phyloP scores from a whole-genome alignment of 2,797 vertebrate genomes.

The Setipinna tenuifilis region DNA sequence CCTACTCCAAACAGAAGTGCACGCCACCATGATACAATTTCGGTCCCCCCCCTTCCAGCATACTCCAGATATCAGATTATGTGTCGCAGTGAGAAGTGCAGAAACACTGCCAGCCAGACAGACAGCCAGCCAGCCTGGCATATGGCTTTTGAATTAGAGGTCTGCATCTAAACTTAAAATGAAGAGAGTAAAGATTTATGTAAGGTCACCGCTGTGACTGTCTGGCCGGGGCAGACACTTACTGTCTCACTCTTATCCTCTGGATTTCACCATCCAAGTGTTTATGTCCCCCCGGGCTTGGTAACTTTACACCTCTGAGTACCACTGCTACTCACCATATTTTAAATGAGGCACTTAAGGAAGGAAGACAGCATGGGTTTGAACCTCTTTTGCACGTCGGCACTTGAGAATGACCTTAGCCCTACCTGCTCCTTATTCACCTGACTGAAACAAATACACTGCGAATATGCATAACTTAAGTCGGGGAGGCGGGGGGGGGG shows the following conservation, averaged over 20 bases:
- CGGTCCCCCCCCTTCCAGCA: slow-evolving; percentile 37
- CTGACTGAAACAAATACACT: slow-evolving; percentile 6
- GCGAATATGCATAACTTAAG: background rate
- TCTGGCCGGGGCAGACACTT: slow-evolving; percentile 30
- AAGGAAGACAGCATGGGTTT: background rate
- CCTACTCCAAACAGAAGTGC: background rate
- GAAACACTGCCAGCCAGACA: slow-evolving; percentile 23
- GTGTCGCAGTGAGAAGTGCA: slow-evolving; percentile 31
- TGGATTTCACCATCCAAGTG: slow-evolving; percentile 20
- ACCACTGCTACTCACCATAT: slow-evolving; percentile 31
- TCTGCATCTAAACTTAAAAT: slow-evolving; percentile 35
- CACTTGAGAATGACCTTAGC: background rate
- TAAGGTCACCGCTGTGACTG: slow-evolving; percentile 34
- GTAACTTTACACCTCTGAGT: slow-evolving; percentile 24
- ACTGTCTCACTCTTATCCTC: slow-evolving; percentile 21
- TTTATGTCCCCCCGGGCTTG: background rate
- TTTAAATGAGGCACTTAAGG: slow-evolving; percentile 45
- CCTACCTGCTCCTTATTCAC: background rate
- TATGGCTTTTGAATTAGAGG: slow-evolving; percentile 41
- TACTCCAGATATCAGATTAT: slow-evolving; percentile 34
- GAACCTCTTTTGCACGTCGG: background rate
- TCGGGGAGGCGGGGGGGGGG: slow-evolving; percentile 23
- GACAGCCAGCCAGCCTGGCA: slow-evolving; percentile 20
- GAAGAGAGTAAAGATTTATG: slow-evolving; percentile 40
- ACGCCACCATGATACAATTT: slow-evolving; percentile 3